A percentile compares a stretch with the other conserved stretches of the same genome.
Conservation (phyloP, 2,797 vertebrate species). For the Darevskia nairensis region DNA sequence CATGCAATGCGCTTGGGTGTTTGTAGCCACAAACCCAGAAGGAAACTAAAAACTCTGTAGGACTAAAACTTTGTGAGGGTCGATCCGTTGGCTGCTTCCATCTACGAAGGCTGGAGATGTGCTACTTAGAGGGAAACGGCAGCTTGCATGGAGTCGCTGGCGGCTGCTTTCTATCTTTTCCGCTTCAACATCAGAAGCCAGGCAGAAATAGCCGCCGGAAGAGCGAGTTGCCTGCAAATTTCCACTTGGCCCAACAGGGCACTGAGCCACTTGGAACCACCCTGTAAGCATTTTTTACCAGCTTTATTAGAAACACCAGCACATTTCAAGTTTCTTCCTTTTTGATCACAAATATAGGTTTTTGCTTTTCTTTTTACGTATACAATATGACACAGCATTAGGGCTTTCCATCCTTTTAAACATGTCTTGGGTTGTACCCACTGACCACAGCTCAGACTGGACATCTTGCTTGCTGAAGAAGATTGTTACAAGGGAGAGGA, state of each 20-base stretch:
- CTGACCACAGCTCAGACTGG: slow-evolving; percentile 58
- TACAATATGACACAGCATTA: slow-evolving; percentile 74
- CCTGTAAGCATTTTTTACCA: slow-evolving; percentile 78
- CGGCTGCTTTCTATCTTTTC: not conserved
- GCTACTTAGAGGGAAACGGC: not conserved
- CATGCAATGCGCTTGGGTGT: too few species aligned
- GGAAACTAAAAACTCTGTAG: too few species aligned
- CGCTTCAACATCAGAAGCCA: not conserved
- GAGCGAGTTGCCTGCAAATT: not conserved
- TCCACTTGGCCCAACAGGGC: slow-evolving; percentile 44
- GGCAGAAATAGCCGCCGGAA: not conserved
- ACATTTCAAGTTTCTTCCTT: slow-evolving; percentile 79
- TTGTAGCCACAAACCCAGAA: too few species aligned
- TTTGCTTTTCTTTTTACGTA: slow-evolving; percentile 72
- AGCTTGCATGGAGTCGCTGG: too few species aligned
- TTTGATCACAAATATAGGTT: slow-evolving; percentile 80
- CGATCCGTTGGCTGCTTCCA: not conserved
- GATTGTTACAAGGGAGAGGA: slow-evolving; percentile 55
- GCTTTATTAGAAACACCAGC: slow-evolving; percentile 82
- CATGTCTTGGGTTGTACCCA: slow-evolving; percentile 60
- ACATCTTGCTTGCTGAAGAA: slow-evolving; percentile 68
- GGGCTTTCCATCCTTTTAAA: slow-evolving; percentile 64
- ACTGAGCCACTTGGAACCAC: slow-evolving; percentile 74
- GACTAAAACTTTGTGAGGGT: too few species aligned
- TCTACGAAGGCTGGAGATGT: not conserved